phyloP scores from a whole-genome alignment of 2,888 invertebrate species.

The Parascotia fuliginaria region DNA sequence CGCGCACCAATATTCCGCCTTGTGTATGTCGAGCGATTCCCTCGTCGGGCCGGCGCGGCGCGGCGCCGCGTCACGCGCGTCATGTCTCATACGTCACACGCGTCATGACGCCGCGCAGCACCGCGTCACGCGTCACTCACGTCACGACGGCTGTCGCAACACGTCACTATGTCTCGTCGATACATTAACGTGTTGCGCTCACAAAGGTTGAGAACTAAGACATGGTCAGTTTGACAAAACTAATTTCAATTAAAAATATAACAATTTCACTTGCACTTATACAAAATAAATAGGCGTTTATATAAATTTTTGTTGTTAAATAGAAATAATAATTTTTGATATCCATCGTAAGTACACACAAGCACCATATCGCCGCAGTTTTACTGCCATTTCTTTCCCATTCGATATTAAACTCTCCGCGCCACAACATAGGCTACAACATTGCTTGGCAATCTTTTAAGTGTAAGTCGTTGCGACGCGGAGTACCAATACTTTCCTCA shows the following conservation, averaged over 20 bases:
- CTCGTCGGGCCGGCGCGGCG: conserved; percentile 8
- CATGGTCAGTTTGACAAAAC: conserved; percentile 55
- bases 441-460: conserved; percentile 53
- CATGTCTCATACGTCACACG: conserved; percentile 4
- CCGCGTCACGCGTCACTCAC: conserved; percentile 29
- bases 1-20: conserved; percentile 82
- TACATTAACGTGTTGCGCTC: conserved; percentile 57
- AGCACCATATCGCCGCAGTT: conserved; percentile 80
- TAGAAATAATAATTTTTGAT: conserved; percentile 64
- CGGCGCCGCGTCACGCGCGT: conserved; percentile 18
- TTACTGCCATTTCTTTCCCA: conserved; percentile 68
- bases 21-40: conserved; percentile 76
- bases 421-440: conserved; percentile 42
- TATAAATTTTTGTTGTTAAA: conserved; percentile 54
- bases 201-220: conserved; percentile 56
- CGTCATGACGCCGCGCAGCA: conserved; percentile 11
- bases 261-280: conserved; percentile 52
- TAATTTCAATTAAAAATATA: conserved; percentile 47
- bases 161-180: conserved; percentile 26
- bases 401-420: conserved; percentile 56
- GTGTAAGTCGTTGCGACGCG: conserved; percentile 27
- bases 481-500: conserved; percentile 49
- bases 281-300: conserved; percentile 73
- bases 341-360: conserved; percentile 82
- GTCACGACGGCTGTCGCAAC: conserved; percentile 53